Evolutionary conservation across 1,140 invertebrate species (phyloP).

Genomic region (Drosophila hydei): DNA sequence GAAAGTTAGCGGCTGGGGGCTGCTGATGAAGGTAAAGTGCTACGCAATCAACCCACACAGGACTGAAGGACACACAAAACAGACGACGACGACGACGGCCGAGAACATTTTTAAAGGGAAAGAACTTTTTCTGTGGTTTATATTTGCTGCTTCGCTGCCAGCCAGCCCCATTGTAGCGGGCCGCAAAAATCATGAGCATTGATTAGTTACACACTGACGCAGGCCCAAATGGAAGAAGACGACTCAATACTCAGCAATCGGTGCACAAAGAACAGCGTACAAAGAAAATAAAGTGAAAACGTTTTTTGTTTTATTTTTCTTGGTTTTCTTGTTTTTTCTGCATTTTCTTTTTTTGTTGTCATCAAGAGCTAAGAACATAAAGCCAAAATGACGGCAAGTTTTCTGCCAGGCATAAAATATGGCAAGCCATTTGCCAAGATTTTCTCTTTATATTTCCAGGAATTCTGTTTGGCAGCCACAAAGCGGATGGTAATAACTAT

Average conservation of each 20-base stretch:
- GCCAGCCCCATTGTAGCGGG: no score
- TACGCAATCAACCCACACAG: neutral
- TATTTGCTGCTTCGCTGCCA: slow-evolving; percentile 29
- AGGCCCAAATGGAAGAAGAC: neutral
- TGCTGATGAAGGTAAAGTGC: slow-evolving; percentile 39
- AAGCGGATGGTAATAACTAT: slow-evolving; percentile 8
- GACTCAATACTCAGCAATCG: neutral
- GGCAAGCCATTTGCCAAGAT: slow-evolving; percentile 17
- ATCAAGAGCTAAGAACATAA: slow-evolving; percentile 37
- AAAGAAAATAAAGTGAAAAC: slow-evolving; percentile 27
- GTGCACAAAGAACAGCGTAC: slow-evolving; percentile 15
- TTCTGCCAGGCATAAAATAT: slow-evolving; percentile 33
- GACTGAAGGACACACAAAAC: slow-evolving; percentile 28
- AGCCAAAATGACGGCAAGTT: slow-evolving; percentile 33
- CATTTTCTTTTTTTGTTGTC: slow-evolving; percentile 21
- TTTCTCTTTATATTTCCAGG: slow-evolving; percentile 8
- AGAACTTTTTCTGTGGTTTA: slow-evolving; percentile 32
- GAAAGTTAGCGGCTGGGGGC: neutral
- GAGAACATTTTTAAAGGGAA: slow-evolving; percentile 39
- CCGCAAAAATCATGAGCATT: slow-evolving; percentile 49
- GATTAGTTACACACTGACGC: slow-evolving; percentile 59
- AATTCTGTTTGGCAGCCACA: slow-evolving; percentile 5
- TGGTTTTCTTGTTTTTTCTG: slow-evolving; percentile 12
- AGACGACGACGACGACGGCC: neutral
- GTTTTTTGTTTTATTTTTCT: neutral